A percentile compares a stretch with the other conserved stretches of the same genome.
Evolutionary conservation across 2,888 invertebrate species (phyloP).

Genomic region (Xanthorhoe designata): DNA sequence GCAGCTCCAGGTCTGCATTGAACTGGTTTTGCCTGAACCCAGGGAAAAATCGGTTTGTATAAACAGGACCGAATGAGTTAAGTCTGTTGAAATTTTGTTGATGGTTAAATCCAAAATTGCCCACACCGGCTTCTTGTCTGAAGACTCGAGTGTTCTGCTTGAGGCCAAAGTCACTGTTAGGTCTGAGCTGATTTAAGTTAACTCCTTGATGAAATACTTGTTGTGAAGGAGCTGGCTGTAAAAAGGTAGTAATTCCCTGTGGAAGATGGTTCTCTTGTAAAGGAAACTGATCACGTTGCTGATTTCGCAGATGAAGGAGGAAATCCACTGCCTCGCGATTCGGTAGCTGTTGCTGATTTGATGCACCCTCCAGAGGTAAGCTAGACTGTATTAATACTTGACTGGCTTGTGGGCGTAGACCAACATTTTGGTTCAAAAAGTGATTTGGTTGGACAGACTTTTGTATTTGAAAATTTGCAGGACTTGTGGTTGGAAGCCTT

Average conservation of each 20-base stretch:
- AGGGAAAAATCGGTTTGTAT: conserved; percentile 67
- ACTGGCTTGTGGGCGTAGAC: conserved; percentile 59
- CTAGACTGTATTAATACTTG: conserved; percentile 84
- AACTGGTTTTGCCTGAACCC: conserved; percentile 68
- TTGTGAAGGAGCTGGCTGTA: conserved; percentile 64
- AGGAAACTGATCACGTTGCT: conserved; percentile 77
- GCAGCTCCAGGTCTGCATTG: conserved; percentile 85
- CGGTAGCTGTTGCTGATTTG: conserved; percentile 85
- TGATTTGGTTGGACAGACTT: conserved; percentile 65
- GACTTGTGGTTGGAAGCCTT: conserved; percentile 63
- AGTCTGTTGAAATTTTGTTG: conserved; percentile 68
- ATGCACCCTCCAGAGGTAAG: conserved; percentile 67
- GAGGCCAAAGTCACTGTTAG: conserved; percentile 59
- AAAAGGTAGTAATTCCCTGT: conserved; percentile 72
- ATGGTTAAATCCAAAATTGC: conserved; percentile 87
- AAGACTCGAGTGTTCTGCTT: conserved; percentile 79
- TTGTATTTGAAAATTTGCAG: conserved; percentile 66
- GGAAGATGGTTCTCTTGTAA: conserved; percentile 80
- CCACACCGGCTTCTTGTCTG: conserved; percentile 85
- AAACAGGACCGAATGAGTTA: conserved; percentile 65
- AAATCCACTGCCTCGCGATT: conserved; percentile 85
- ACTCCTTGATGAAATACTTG: conserved; percentile 67
- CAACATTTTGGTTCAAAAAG: conserved; percentile 59
- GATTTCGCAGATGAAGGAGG: conserved; percentile 75
- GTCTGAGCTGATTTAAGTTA: conserved; percentile 67